Conservation (phyloP, 2,113 vertebrate genomes). For the Larimichthys crocea region DNA sequence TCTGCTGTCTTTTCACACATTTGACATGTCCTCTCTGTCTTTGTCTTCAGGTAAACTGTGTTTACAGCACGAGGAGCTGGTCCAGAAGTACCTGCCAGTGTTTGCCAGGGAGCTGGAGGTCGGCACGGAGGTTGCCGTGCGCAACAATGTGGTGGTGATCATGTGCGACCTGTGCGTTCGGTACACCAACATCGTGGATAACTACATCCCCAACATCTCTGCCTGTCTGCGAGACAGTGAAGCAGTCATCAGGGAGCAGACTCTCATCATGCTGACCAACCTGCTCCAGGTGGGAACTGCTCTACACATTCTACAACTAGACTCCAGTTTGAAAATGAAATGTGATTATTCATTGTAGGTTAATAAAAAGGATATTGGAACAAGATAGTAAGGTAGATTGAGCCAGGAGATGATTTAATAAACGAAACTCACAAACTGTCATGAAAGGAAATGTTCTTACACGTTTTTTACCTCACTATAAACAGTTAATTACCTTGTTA, state of each 20-base stretch:
- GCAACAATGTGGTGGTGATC: slow-evolving; percentile 90
- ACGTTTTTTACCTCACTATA: too few relatives aligned
- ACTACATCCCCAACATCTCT: slow-evolving; percentile 91
- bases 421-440: too few relatives aligned
- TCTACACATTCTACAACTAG: neutral
- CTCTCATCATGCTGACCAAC: slow-evolving; percentile 93
- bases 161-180: slow-evolving; percentile 95
- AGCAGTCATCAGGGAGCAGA: slow-evolving; percentile 91
- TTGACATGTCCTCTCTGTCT: neutral
- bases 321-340: neutral
- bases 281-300: slow-evolving; percentile 88
- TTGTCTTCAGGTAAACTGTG: slow-evolving; percentile 90
- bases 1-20: neutral
- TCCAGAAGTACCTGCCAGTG: slow-evolving; percentile 88
- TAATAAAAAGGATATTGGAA: neutral
- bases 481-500: too few relatives aligned
- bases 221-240: slow-evolving; percentile 88
- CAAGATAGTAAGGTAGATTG: too few relatives aligned
- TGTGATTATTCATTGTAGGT: neutral
- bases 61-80: slow-evolving; percentile 92
- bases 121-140: slow-evolving; percentile 85
- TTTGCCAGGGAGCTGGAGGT: slow-evolving; percentile 92
- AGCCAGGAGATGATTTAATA: too few relatives aligned
- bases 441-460: too few relatives aligned
- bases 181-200: slow-evolving; percentile 91